phyloP scores from a whole-genome alignment of 1,140 invertebrate genomes.

The Gryllus bimaculatus region DNA sequence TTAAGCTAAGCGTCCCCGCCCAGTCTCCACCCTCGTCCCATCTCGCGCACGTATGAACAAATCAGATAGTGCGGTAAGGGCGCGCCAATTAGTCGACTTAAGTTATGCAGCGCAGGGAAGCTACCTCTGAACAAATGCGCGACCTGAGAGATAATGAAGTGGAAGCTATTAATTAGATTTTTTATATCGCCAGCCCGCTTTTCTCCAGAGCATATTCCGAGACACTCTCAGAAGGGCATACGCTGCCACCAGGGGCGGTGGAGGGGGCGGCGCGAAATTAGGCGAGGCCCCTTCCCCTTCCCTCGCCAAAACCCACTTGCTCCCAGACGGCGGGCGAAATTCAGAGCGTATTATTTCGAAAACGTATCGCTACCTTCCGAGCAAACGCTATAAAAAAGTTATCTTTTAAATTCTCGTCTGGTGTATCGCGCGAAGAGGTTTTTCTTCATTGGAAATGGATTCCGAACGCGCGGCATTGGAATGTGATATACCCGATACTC shows the following conservation, averaged over 20 bases:
- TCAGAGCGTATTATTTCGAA: too few species aligned
- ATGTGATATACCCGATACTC: not conserved
- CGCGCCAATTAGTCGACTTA: not conserved
- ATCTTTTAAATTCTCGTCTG: not conserved
- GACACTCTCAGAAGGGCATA: too few species aligned
- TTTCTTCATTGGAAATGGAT: slow-evolving; percentile 5
- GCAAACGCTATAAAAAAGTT: not conserved
- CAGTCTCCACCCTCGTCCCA: too few species aligned
- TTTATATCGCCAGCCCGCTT: not conserved
- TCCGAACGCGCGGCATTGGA: not conserved
- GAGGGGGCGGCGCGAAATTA: too few species aligned
- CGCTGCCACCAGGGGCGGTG: too few species aligned
- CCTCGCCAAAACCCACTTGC: too few species aligned
- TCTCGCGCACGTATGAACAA: too few species aligned
- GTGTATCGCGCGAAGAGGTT: not conserved
- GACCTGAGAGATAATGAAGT: not conserved
- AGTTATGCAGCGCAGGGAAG: not conserved
- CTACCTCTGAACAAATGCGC: not conserved
- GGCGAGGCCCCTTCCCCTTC: too few species aligned
- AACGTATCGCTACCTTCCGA: not conserved
- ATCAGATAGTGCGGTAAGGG: not conserved
- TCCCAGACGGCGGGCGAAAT: too few species aligned
- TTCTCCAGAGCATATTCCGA: not conserved
- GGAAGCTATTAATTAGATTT: not conserved
- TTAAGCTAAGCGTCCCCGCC: too few species aligned